These are phyloP conservation scores for Sylvilagus floridanus DNA, from an alignment of 2,797 vertebrate genomes.

Conservation along the genomic window DNA sequence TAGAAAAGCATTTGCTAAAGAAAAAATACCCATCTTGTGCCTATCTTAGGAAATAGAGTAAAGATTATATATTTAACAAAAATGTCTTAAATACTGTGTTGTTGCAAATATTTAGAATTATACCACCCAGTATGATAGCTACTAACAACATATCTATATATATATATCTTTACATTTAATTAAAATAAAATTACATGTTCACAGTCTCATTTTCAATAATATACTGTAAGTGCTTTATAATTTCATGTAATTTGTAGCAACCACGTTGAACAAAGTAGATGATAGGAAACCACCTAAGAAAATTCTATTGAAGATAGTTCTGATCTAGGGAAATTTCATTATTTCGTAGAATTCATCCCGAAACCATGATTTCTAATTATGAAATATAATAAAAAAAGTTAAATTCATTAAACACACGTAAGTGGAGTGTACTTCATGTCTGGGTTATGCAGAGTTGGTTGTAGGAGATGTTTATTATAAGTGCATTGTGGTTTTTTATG, in stretches of 20 bases:
- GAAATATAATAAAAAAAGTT: not conserved
- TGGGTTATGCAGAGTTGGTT: not conserved
- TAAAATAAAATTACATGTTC: not conserved
- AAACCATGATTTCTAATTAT: not conserved
- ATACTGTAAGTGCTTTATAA: not conserved
- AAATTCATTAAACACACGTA: not conserved
- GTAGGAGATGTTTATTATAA: not conserved
- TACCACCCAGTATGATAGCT: not conserved
- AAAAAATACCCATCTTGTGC: not conserved
- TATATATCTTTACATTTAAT: not conserved
- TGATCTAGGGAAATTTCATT: not conserved
- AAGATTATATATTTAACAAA: not conserved
- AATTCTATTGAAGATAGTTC: not conserved
- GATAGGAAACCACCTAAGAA: not conserved
- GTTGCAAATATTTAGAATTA: not conserved
- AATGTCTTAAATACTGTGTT: not conserved
- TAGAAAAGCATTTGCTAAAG: not conserved
- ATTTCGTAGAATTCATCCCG: not conserved
- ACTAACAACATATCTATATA: not conserved
- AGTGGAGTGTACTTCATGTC: not conserved
- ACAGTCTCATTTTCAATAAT: not conserved
- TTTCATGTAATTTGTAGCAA: not conserved
- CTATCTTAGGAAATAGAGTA: not conserved
- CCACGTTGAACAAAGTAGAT: not conserved
- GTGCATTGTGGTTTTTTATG: not conserved